Evolutionary conservation across 2,797 vertebrate species (phyloP).

Genomic region (Gymnothorax reevesii): DNA sequence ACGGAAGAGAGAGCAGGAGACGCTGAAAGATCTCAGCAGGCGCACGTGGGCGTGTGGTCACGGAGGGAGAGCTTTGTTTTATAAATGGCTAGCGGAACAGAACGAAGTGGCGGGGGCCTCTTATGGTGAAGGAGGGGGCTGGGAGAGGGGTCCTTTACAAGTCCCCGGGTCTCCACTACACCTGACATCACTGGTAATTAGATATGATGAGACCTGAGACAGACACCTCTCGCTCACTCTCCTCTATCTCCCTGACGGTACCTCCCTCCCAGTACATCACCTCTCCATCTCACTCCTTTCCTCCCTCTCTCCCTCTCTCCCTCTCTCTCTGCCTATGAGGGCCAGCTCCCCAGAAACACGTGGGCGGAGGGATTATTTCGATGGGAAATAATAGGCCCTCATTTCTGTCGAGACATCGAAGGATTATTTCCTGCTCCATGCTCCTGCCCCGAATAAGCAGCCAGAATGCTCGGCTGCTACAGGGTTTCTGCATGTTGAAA

Average conservation of each 20-base stretch:
- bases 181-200: constrained; percentile 34
- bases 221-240: neutral
- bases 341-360: neutral
- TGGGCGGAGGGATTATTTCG: constrained; percentile 1
- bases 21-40: neutral
- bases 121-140: constrained; percentile 16
- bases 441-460: neutral
- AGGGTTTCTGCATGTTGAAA: neutral
- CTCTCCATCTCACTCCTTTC: neutral
- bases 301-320: neutral
- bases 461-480: neutral
- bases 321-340: neutral
- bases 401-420: neutral
- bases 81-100: constrained; percentile 42
- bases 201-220: constrained; percentile 17
- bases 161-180: constrained; percentile 22
- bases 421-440: neutral
- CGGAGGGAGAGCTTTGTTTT: constrained; percentile 22
- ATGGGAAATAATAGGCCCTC: neutral
- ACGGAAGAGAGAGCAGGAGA: neutral
- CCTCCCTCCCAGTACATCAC: neutral
- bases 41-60: constrained; percentile 22
- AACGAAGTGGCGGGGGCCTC: constrained; percentile 36
- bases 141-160: neutral
- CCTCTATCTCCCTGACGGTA: too few species aligned